These are phyloP conservation scores for Odocoileus hemionus DNA, from an alignment of 2,113 vertebrate species.

Conservation along the genomic window DNA sequence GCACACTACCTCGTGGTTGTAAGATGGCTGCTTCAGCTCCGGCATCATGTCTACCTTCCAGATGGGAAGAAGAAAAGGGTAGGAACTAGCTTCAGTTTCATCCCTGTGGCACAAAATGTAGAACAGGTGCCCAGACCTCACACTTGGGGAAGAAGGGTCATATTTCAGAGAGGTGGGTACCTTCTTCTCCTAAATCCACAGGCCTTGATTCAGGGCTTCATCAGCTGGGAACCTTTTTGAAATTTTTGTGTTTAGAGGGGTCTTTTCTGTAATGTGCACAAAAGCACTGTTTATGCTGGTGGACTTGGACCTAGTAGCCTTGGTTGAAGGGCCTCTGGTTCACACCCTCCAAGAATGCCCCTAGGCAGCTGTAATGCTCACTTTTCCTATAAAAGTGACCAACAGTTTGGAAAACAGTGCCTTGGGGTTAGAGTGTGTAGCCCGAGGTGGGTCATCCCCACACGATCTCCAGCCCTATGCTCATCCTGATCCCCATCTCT, in stretches of 20 bases:
- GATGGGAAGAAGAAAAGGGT: not conserved
- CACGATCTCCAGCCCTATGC: not conserved
- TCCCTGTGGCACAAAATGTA: not conserved
- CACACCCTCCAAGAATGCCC: not conserved
- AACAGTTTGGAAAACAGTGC: not conserved
- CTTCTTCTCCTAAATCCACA: not conserved
- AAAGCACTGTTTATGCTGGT: not conserved
- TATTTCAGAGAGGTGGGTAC: not conserved
- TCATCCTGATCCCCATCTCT: not conserved
- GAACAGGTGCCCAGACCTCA: not conserved
- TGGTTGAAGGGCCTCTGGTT: not conserved
- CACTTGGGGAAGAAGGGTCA: not conserved
- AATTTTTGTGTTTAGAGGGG: not conserved
- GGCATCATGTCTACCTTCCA: not conserved
- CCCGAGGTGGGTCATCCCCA: not conserved
- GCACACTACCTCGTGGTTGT: not conserved
- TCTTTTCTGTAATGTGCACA: not conserved
- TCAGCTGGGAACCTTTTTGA: not conserved
- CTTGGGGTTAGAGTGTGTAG: not conserved
- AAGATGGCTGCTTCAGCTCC: not conserved
- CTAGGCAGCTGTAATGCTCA: not conserved
- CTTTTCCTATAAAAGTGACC: not conserved
- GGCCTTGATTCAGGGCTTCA: not conserved
- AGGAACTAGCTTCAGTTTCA: not conserved
- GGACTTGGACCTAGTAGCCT: not conserved